A percentile compares a stretch with the other conserved stretches of the same genome.
These are phyloP conservation scores for Dipodomys merriami DNA, from an alignment of 2,113 vertebrate genomes.

Conservation along the genomic window DNA sequence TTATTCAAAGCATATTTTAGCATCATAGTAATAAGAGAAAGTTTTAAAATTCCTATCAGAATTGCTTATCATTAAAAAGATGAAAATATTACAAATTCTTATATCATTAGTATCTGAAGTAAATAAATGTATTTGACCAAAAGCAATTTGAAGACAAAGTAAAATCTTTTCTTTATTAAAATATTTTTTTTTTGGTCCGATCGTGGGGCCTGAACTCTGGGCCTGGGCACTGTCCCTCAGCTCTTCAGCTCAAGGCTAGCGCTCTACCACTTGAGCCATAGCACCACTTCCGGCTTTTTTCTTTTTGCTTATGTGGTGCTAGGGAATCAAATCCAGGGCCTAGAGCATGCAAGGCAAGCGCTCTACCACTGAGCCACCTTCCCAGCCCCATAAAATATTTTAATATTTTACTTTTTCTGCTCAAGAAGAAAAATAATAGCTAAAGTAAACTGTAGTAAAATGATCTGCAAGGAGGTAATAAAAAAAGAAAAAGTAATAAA, in stretches of 20 bases:
- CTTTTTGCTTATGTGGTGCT: too few species aligned
- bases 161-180: slow-evolving; percentile 23
- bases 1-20: slow-evolving; percentile 63
- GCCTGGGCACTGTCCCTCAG: too few species aligned
- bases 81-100: slow-evolving; percentile 44
- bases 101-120: slow-evolving; percentile 45
- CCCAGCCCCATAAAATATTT: background rate
- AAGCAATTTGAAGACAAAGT: slow-evolving; percentile 15
- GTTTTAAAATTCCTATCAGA: slow-evolving; percentile 67
- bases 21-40: slow-evolving; percentile 68
- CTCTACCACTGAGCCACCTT: too few species aligned
- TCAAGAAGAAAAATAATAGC: background rate
- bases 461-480: background rate
- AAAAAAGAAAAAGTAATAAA: slow-evolving; percentile 41
- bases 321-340: too few species aligned
- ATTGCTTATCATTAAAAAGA: slow-evolving; percentile 59
- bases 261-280: too few species aligned
- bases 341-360: too few species aligned
- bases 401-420: background rate
- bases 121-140: slow-evolving; percentile 16
- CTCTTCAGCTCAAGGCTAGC: too few species aligned
- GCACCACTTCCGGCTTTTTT: too few species aligned
- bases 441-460: background rate
- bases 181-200: background rate
- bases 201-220: too few species aligned